These are phyloP conservation scores for Chloroclystis v-ata DNA, from an alignment of 2,888 invertebrate species.

Conservation along the genomic window DNA sequence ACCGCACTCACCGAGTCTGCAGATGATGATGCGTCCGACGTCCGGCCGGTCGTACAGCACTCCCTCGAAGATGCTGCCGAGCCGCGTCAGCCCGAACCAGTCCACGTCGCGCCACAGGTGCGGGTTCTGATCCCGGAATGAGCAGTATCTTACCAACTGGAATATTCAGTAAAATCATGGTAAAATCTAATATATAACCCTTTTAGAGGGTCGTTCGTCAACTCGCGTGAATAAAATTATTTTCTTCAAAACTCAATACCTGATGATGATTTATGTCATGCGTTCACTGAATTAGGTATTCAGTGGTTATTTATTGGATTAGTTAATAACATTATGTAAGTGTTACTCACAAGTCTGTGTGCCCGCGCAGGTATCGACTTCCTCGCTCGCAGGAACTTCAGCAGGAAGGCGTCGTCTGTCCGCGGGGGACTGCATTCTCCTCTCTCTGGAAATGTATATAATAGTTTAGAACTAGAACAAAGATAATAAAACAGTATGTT, in stretches of 20 bases:
- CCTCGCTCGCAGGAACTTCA: slow-evolving; percentile 84
- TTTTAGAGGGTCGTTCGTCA: no score
- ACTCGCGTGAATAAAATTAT: no score
- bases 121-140: slow-evolving; percentile 84
- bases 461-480: no score
- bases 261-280: no score
- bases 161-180: slow-evolving; percentile 34
- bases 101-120: slow-evolving; percentile 82
- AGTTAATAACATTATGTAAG: no score
- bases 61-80: slow-evolving; percentile 81
- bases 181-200: no score
- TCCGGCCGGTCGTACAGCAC: slow-evolving; percentile 74
- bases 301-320: no score
- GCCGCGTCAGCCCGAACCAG: slow-evolving; percentile 78
- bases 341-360: slow-evolving; percentile 83
- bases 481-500: no score
- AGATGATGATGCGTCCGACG: slow-evolving; percentile 82
- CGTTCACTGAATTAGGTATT: no score
- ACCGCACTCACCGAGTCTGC: slow-evolving; percentile 82
- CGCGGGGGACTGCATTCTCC: slow-evolving; percentile 84
- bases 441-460: slow-evolving; percentile 72
- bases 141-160: slow-evolving; percentile 84
- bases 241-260: no score
- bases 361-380: slow-evolving; percentile 83
- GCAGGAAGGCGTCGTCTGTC: slow-evolving; percentile 84